Conservation (phyloP, 1,140 invertebrate species). For the Drosophila nigromelanica region DNA sequence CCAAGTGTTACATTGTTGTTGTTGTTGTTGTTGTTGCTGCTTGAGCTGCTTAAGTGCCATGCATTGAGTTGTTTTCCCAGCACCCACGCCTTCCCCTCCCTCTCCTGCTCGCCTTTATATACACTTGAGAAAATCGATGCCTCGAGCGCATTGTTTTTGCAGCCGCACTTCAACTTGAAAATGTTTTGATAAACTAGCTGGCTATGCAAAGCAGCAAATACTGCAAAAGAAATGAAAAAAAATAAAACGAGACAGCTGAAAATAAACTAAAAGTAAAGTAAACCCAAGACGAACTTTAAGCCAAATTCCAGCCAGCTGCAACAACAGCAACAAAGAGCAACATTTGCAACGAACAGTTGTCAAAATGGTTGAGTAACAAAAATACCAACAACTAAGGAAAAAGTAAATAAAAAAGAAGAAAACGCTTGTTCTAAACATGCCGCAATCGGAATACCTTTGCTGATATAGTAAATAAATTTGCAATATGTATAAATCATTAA, state of each 20-base stretch:
- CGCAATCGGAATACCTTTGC: background rate
- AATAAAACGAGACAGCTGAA: background rate
- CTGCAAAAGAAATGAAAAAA: conserved; percentile 31
- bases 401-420: conserved; percentile 2
- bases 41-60: conserved; percentile 75
- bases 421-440: too few species aligned
- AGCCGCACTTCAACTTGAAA: conserved; percentile 79
- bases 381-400: conserved; percentile 1
- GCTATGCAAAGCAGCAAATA: conserved; percentile 58
- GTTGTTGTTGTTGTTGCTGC: conserved; percentile 31
- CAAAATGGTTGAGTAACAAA: conserved; percentile 50
- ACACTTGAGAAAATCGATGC: conserved; percentile 70
- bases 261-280: conserved; percentile 12
- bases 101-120: conserved; percentile 26
- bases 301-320: conserved; percentile 56
- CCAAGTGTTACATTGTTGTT: conserved; percentile 40
- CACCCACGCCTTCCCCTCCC: background rate
- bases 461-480: background rate
- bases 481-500: background rate
- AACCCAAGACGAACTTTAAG: conserved; percentile 59
- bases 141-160: conserved; percentile 70
- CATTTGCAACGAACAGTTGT: conserved; percentile 56
- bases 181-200: conserved; percentile 76
- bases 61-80: conserved; percentile 73
- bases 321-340: conserved; percentile 40